These are phyloP conservation scores for Crenuchus spilurus DNA, from an alignment of 2,797 vertebrate species.

Conservation along the genomic window DNA sequence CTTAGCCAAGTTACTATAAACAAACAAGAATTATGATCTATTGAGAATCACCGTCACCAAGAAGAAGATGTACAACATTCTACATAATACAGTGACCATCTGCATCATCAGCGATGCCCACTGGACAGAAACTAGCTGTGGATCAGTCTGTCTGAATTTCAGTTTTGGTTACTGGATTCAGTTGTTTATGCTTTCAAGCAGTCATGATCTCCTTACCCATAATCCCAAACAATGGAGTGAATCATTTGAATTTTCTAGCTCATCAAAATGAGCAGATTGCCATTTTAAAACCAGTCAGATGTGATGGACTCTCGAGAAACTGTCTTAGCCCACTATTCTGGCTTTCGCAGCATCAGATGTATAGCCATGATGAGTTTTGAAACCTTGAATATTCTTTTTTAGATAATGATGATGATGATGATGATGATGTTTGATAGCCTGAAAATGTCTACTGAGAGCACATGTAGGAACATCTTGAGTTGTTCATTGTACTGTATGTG, in stretches of 20 bases:
- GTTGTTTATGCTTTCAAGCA: not conserved
- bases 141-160: not conserved
- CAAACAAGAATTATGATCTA: not conserved
- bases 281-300: conserved; percentile 12
- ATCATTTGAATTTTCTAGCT: not conserved
- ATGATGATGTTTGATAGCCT: not conserved
- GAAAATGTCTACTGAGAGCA: conserved; percentile 34
- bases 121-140: not conserved
- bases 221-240: conserved; percentile 2
- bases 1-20: not conserved
- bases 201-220: not conserved
- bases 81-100: not conserved
- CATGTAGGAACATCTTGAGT: conserved; percentile 19
- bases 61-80: not conserved
- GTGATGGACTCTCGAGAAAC: conserved; percentile 16
- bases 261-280: not conserved
- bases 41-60: not conserved
- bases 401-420: conserved; percentile 30
- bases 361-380: conserved; percentile 12
- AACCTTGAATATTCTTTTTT: conserved; percentile 4
- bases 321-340: not conserved
- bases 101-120: not conserved
- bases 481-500: conserved; percentile 30
- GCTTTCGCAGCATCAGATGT: not conserved
- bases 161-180: not conserved